Base-by-base conservation (phyloP, 1,140 invertebrate species). In the Drosophila oshimai region DNA sequence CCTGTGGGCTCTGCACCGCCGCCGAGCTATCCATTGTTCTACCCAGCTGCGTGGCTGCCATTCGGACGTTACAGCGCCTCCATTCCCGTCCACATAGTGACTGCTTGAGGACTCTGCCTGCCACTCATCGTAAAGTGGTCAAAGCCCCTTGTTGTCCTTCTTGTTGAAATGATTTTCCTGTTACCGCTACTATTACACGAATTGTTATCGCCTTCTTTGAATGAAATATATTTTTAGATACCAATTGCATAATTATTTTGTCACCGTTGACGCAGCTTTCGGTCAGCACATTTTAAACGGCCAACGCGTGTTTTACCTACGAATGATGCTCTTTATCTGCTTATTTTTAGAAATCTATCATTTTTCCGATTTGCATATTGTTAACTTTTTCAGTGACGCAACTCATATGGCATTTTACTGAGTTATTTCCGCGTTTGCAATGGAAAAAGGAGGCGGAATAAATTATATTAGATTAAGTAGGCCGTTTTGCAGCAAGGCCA, bases 11-110 rank as follows among this genome's bases (percentile, higher is more conserved):
- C 24, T 74, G 75, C 68, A 46, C 58, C 36, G 83, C 83, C 45
- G 20, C 54, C 49, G 37, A 62, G 5, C 28, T 69, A 57, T 62
- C 73, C 31, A 33, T 76, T 65, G 47, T 71, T 36, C 54, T 88
- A 36, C 83, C 79, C 64, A 81, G 75, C 70, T 84, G 88, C 60
- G 68, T 89, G 71, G 84, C 79, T 42, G 81, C 79, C 55, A 86
- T 90, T 51, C 80, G 89, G 26, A 69, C 78, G 29, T 31, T 90
- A 20, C 77, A 79, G 29, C 67, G 28, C 17, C 44, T 28, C 37
- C 36, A 68, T 31, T 12, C 54, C 33, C 68, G 13, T 6, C 39
- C 37, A 20, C 29, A n/a, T 31, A n/a, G 31, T 41, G 10, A 18
- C 26, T 46, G 29, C 12, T 28, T 68, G 6, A 41, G 28, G 6